Percentiles rank a stretch among this genome's conserved stretches.
phyloP scores from a whole-genome alignment of 1,140 invertebrate species.

The Sarcophaga peregrina region DNA sequence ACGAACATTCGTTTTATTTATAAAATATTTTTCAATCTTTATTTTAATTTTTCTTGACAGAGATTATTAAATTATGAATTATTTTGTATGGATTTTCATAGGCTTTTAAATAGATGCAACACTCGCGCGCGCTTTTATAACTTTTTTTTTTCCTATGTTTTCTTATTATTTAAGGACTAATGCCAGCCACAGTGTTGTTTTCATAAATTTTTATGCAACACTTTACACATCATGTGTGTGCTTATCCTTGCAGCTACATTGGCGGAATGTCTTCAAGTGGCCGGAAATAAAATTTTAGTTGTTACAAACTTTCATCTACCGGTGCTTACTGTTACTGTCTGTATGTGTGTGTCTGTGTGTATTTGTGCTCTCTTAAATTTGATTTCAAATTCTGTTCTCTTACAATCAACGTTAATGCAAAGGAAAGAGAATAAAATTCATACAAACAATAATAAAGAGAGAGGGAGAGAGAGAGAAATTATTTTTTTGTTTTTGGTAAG shows the following conservation, averaged over 20 bases:
- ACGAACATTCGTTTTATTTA: no score
- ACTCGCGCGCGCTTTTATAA: constrained; percentile 35
- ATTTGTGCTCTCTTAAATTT: neutral
- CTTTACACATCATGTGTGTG: constrained; percentile 30
- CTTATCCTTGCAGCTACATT: constrained; percentile 46
- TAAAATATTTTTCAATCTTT: no score
- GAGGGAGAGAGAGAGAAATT: neutral
- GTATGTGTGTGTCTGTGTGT: neutral
- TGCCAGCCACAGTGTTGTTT: no score
- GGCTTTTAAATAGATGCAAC: no score
- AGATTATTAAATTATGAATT: no score
- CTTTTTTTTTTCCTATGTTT: neutral
- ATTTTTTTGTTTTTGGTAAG: no score
- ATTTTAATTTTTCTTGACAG: no score
- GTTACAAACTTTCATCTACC: constrained; percentile 26
- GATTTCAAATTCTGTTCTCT: neutral
- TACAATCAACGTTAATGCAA: neutral
- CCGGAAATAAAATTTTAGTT: constrained; percentile 38
- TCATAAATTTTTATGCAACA: neutral
- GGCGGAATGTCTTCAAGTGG: constrained; percentile 46
- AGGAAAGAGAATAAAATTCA: neutral
- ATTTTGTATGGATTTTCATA: no score
- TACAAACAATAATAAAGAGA: neutral
- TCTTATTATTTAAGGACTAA: no score
- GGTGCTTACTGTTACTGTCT: neutral